Conservation (phyloP, 2,888 invertebrate species). For the Eupithecia vulgata region DNA sequence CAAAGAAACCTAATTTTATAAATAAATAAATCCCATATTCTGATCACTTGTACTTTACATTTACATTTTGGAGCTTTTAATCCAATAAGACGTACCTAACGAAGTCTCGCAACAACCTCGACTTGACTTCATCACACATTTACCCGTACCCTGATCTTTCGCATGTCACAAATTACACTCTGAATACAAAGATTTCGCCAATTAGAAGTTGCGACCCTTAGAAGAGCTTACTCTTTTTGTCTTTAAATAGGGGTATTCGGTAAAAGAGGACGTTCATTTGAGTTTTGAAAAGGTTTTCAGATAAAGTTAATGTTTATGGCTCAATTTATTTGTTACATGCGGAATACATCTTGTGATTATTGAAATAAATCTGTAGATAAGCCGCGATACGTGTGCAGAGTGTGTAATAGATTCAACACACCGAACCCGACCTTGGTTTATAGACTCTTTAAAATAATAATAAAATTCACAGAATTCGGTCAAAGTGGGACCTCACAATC, state of each 20-base stretch:
- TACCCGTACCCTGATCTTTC: slow-evolving; percentile 14
- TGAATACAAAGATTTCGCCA: slow-evolving; percentile 45
- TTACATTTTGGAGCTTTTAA: slow-evolving; percentile 1
- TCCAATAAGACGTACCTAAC: not conserved
- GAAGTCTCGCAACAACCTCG: not conserved
- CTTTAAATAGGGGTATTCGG: slow-evolving; percentile 47
- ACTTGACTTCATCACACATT: not conserved
- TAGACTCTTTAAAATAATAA: no score
- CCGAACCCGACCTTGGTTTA: no score
- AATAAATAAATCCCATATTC: not conserved
- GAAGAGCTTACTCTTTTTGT: slow-evolving; percentile 30
- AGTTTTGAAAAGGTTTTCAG: slow-evolving; percentile 18
- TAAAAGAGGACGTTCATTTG: slow-evolving; percentile 9
- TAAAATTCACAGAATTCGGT: no score
- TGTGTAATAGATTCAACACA: no score
- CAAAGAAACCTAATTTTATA: not conserved
- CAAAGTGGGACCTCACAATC: no score
- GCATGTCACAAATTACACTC: slow-evolving; percentile 44
- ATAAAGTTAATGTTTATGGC: slow-evolving; percentile 5
- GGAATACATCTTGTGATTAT: no score
- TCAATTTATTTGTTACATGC: not conserved
- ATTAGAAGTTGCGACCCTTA: slow-evolving; percentile 38
- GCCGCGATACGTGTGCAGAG: no score
- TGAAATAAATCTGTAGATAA: no score
- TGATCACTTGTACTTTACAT: not conserved